A percentile compares a stretch with the other conserved stretches of the same genome.
Evolutionary conservation across 2,888 invertebrate species (phyloP).

Genomic region (Hyposoter dolosus): DNA sequence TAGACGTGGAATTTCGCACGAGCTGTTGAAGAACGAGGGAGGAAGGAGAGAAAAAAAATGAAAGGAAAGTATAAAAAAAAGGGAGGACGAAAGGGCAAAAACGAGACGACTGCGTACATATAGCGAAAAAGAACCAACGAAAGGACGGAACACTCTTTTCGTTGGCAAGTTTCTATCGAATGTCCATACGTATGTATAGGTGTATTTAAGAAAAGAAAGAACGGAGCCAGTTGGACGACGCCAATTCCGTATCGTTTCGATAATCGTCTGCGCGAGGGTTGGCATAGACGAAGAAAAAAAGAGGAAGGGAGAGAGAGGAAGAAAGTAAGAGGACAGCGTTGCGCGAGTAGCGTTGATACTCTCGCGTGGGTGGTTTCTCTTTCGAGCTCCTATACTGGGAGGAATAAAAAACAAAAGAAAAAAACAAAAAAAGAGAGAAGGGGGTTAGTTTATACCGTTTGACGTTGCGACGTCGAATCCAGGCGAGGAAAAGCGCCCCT

Average conservation of each 20-base stretch:
- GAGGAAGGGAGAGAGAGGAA: slow-evolving; percentile 22
- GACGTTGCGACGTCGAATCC: slow-evolving; percentile 34
- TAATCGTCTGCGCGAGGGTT: slow-evolving; percentile 76
- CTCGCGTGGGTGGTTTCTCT: slow-evolving; percentile 41
- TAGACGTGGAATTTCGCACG: slow-evolving; percentile 32
- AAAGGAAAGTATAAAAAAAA: slow-evolving; percentile 44
- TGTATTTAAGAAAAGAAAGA: slow-evolving; percentile 37
- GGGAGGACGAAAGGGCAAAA: slow-evolving; percentile 53
- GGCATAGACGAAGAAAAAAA: neutral
- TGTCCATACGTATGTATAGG: slow-evolving; percentile 4
- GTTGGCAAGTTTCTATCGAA: neutral
- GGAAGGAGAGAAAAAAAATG: slow-evolving; percentile 23
- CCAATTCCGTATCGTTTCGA: slow-evolving; percentile 78
- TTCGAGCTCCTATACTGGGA: neutral
- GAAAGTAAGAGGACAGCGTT: slow-evolving; percentile 30
- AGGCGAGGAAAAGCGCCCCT: slow-evolving; percentile 37
- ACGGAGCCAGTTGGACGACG: slow-evolving; percentile 66
- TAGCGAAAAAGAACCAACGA: slow-evolving; percentile 5
- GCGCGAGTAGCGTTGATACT: slow-evolving; percentile 26
- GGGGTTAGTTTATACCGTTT: slow-evolving; percentile 29
- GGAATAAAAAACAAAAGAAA: neutral
- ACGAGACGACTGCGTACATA: slow-evolving; percentile 45
- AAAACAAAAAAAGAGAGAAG: neutral
- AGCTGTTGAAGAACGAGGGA: neutral
- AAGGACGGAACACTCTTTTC: slow-evolving; percentile 15